Conservation (phyloP, 2,797 vertebrate species). For the Thaleichthys pacificus region DNA sequence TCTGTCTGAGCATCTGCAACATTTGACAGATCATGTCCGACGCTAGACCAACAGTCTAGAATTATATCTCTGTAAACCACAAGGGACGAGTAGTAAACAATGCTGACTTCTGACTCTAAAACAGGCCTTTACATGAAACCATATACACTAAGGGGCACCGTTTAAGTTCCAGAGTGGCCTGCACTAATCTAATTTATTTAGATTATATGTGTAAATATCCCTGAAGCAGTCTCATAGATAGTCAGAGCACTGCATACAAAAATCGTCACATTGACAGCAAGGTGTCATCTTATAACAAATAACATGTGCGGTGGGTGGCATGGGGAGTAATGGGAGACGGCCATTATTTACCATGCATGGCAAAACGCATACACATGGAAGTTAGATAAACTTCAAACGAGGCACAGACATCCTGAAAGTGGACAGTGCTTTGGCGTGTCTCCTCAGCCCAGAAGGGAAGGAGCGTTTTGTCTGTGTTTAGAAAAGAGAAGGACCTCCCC, state of each 20-base stretch:
- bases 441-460: slow-evolving; percentile 66
- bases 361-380: slow-evolving; percentile 71
- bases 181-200: background rate
- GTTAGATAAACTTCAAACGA: slow-evolving; percentile 75
- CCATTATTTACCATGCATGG: slow-evolving; percentile 64
- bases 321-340: slow-evolving; percentile 64
- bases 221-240: slow-evolving; percentile 46
- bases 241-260: slow-evolving; percentile 56
- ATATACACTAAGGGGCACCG: background rate
- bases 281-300: slow-evolving; percentile 72
- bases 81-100: slow-evolving; percentile 27
- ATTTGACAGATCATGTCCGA: slow-evolving; percentile 42
- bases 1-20: slow-evolving; percentile 57
- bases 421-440: slow-evolving; percentile 61
- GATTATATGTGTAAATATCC: background rate
- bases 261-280: slow-evolving; percentile 56
- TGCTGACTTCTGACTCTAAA: slow-evolving; percentile 23
- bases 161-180: background rate
- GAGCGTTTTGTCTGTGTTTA: slow-evolving; percentile 71
- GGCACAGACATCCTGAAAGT: slow-evolving; percentile 61
- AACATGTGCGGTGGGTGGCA: slow-evolving; percentile 54
- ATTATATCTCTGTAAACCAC: slow-evolving; percentile 9
- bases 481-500: slow-evolving; percentile 58
- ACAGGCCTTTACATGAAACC: slow-evolving; percentile 7
- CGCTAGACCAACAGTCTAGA: slow-evolving; percentile 34